Evolutionary conservation across 2,113 vertebrate genomes (phyloP).

Genomic region (Odontophorus gujanensis): DNA sequence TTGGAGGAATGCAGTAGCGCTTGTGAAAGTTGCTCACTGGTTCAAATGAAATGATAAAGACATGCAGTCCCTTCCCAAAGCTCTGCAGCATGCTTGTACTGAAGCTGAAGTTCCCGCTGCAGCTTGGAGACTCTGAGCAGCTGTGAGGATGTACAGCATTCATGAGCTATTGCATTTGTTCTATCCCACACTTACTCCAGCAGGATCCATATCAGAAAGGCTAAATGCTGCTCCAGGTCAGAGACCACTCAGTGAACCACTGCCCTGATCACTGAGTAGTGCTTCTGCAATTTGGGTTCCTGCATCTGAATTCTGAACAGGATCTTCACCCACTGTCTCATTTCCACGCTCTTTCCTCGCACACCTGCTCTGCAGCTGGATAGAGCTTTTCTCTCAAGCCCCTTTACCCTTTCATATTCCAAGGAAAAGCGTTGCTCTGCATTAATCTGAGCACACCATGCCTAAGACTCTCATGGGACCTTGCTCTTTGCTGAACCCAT

Average conservation of each 20-base stretch:
- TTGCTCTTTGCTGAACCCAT: constrained; percentile 4
- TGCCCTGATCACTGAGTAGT: fast-evolving
- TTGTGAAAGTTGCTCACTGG: neutral
- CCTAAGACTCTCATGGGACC: neutral
- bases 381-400: neutral
- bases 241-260: fast-evolving
- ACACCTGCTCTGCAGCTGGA: neutral
- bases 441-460: neutral
- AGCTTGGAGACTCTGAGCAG: neutral
- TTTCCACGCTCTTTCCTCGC: fast-evolving
- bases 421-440: neutral
- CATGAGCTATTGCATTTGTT: neutral
- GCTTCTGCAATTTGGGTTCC: fast-evolving
- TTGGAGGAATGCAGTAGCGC: fast-evolving
- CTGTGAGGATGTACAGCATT: neutral
- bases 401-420: neutral
- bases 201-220: neutral
- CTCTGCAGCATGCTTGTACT: neutral
- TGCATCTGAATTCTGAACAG: neutral
- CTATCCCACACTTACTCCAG: neutral
- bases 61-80: neutral
- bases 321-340: neutral
- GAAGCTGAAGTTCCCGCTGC: neutral
- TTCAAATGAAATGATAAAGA: neutral
- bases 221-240: neutral